Base-by-base conservation (phyloP, 1,140 invertebrate genomes). In the Andrena cerasifolii region DNA sequence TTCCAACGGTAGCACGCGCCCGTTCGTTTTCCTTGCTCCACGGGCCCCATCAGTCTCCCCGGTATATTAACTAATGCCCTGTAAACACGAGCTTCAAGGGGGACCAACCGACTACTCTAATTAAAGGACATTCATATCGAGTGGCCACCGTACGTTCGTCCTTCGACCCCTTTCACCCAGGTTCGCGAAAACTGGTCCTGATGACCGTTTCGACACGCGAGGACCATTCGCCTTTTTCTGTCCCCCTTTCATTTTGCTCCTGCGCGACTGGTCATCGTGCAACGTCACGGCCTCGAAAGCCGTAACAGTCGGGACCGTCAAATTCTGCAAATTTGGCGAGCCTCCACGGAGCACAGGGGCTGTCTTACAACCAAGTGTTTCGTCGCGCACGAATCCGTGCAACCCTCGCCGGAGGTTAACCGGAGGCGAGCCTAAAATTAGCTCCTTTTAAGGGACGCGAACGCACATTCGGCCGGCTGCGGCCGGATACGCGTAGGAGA, bases 91-190 rank as follows among this genome's bases (percentile, higher is more conserved):
- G 51, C 2, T 21, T n/a, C 26, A 10, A 24, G 40, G 70, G 76
- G 78, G 31, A 53, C 61, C 51, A 79, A 53, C 78, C 62, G 66
- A 59, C 51, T n/a, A 10, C 59, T 73, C 62, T 76, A 86, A 86
- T 86, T 86, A 86, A 86, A 82, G 75, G 83, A 82, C 72, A 86
- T 86, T 86, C 84, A 85, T 79, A 84, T 82, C 61, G 75, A 53
- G 49, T 58, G 76, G 49, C 14, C 66, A n/a, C n/a, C n/a, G n/a
- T n/a, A n/a, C n/a, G n/a, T n/a, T n/a, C 54, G 49, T 59, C 51
- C 47, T 26, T 65, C 43, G 33, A 83, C 65, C 82, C 81, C 67
- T 84, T 83, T 49, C 36, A 24, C 28, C 62, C 47, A 0, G 16
- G 56, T 68, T 83, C 78, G 67, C 72, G 81, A 76, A 80, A 84